phyloP scores from a whole-genome alignment of 2,797 vertebrate genomes.

The Catostomus latipinnis region DNA sequence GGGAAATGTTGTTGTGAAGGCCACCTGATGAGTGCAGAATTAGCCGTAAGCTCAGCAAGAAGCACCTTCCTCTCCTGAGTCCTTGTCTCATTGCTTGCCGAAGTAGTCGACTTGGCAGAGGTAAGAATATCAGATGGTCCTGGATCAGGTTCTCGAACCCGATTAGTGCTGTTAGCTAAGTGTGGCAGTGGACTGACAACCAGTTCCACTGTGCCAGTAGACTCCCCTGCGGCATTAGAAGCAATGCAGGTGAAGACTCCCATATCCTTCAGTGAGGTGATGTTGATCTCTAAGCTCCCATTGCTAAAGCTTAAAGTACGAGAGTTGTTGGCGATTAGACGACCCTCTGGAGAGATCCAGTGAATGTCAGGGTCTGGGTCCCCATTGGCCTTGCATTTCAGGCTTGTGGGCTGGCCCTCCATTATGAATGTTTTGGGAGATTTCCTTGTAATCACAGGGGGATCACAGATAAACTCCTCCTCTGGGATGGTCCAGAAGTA shows the following conservation, averaged over 20 bases:
- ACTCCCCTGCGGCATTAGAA: conserved; percentile 87
- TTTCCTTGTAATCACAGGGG: conserved; percentile 89
- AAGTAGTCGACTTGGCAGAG: conserved; percentile 74
- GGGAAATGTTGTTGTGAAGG: conserved; percentile 74
- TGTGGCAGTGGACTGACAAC: conserved; percentile 78
- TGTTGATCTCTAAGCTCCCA: conserved; percentile 89
- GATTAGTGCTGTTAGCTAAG: conserved; percentile 82
- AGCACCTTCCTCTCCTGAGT: conserved; percentile 76
- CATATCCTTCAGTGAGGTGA: conserved; percentile 81
- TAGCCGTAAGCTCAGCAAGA: conserved; percentile 78
- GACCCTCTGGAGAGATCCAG: conserved; percentile 91
- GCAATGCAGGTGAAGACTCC: conserved; percentile 93
- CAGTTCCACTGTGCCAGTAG: conserved; percentile 80
- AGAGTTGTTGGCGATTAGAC: conserved; percentile 88
- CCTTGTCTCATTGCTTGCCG: conserved; percentile 78
- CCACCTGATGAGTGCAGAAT: conserved; percentile 83
- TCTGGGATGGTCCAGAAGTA: conserved; percentile 93
- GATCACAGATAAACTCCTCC: conserved; percentile 92
- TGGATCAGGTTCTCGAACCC: conserved; percentile 76
- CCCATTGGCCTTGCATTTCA: conserved; percentile 91
- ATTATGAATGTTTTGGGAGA: conserved; percentile 81
- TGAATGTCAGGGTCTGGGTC: conserved; percentile 91
- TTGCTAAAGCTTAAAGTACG: conserved; percentile 88
- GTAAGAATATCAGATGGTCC: conserved; percentile 81
- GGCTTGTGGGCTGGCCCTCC: conserved; percentile 83